phyloP scores from a whole-genome alignment of 2,113 vertebrate species.

The Pseudolaguvia tuberculata region DNA sequence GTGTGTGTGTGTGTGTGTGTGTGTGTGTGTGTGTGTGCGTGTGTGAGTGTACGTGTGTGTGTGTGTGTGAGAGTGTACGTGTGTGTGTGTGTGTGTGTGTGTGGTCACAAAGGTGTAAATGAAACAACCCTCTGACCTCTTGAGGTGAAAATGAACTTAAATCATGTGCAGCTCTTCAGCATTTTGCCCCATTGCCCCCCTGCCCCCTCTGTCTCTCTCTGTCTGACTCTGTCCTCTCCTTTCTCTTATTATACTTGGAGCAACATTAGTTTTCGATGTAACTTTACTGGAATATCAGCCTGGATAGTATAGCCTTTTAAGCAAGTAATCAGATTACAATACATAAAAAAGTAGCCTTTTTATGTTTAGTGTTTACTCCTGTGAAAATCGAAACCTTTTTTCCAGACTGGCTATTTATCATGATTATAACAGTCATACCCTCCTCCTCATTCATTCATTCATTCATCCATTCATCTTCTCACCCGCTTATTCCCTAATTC shows the following conservation, averaged over 20 bases:
- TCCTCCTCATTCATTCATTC: too few relatives aligned
- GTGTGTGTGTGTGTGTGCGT: too few relatives aligned
- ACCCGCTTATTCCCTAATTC: too few relatives aligned
- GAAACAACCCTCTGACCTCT: conserved; percentile 46
- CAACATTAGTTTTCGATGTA: background rate
- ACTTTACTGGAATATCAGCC: background rate
- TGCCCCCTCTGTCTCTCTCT: too few relatives aligned
- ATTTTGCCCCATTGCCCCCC: background rate
- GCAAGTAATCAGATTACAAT: background rate
- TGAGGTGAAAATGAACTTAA: conserved; percentile 48
- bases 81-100: conserved; percentile 16
- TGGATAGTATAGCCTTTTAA: background rate
- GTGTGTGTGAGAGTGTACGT: too few relatives aligned
- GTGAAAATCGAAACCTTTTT: background rate
- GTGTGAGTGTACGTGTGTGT: too few relatives aligned
- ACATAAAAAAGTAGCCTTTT: background rate
- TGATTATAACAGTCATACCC: too few relatives aligned
- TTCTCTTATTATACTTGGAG: background rate
- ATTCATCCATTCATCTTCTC: too few relatives aligned
- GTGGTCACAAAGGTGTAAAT: conserved; percentile 47
- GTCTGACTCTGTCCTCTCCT: too few relatives aligned
- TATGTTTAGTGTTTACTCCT: background rate
- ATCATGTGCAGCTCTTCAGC: conserved; percentile 9
- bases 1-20: too few relatives aligned
- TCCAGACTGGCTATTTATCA: background rate